Percentiles rank a stretch among this genome's conserved stretches.
Evolutionary conservation across 2,797 vertebrate genomes (phyloP).

Genomic region (Buceros bicornis): DNA sequence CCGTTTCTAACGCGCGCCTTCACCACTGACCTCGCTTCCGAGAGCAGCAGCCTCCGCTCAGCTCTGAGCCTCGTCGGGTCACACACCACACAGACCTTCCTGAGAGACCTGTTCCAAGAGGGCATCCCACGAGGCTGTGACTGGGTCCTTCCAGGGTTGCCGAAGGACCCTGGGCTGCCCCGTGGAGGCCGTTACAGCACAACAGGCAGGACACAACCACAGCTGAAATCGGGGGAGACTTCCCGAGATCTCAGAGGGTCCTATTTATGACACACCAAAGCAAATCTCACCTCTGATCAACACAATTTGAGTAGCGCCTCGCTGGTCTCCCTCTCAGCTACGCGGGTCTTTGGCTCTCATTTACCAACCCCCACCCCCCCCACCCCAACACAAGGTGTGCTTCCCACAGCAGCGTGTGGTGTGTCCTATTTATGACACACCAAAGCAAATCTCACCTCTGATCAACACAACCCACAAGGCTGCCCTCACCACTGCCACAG

Average conservation of each 20-base stretch:
- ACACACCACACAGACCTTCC: neutral
- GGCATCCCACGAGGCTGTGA: neutral
- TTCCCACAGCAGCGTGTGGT: no score
- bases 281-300: neutral
- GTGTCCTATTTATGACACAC: no score
- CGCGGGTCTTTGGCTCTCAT: no score
- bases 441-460: neutral
- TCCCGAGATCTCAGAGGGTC: neutral
- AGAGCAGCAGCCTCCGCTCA: neutral
- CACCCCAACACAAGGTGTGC: no score
- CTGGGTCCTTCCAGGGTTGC: no score
- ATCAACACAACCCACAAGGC: neutral
- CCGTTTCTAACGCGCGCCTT: neutral
- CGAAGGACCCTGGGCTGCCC: neutral
- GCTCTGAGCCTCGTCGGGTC: neutral
- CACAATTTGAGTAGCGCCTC: no score
- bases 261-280: neutral
- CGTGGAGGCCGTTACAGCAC: neutral
- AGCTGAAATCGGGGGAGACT: neutral
- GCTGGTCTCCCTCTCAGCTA: no score
- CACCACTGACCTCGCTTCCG: neutral
- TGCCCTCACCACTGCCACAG: neutral
- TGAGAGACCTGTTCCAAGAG: fast-evolving
- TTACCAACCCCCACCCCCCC: no score
- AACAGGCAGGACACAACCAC: neutral